Percentiles rank a stretch among this genome's conserved stretches.
These are phyloP conservation scores for Chelon auratus DNA, from an alignment of 2,797 vertebrate genomes.

Conservation along the genomic window DNA sequence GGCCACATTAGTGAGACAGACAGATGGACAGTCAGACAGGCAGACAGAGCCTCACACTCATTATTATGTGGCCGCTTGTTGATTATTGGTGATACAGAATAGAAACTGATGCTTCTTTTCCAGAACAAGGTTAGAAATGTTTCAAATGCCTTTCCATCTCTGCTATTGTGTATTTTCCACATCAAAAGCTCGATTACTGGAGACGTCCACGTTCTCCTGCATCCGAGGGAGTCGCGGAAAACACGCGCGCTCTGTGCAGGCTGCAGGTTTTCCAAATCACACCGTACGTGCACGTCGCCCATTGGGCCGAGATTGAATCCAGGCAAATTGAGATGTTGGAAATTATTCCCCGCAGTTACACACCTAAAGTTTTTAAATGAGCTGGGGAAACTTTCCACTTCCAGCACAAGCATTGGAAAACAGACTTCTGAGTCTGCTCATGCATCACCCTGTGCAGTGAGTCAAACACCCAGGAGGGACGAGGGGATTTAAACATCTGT, in stretches of 20 bases:
- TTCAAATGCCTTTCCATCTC: no score
- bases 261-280: not conserved
- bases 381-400: not conserved
- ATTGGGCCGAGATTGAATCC: not conserved
- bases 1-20: slow-evolving; percentile 70
- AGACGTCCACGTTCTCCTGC: not conserved
- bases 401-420: not conserved
- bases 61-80: slow-evolving; percentile 41
- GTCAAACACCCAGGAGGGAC: not conserved
- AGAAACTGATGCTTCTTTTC: not conserved
- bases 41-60: slow-evolving; percentile 50
- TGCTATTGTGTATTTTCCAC: not conserved
- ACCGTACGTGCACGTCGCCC: not conserved
- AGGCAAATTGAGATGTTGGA: not conserved
- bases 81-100: slow-evolving; percentile 36
- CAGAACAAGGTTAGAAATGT: no score
- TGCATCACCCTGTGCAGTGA: not conserved
- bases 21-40: slow-evolving; percentile 63
- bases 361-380: slow-evolving; percentile 5
- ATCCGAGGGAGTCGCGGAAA: not conserved
- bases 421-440: not conserved
- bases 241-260: not conserved
- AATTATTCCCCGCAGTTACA: not conserved
- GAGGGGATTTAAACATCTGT: no score
- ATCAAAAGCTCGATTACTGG: not conserved